These are phyloP conservation scores for Parnassius mnemosyne DNA, from an alignment of 2,888 invertebrate species.

Conservation along the genomic window DNA sequence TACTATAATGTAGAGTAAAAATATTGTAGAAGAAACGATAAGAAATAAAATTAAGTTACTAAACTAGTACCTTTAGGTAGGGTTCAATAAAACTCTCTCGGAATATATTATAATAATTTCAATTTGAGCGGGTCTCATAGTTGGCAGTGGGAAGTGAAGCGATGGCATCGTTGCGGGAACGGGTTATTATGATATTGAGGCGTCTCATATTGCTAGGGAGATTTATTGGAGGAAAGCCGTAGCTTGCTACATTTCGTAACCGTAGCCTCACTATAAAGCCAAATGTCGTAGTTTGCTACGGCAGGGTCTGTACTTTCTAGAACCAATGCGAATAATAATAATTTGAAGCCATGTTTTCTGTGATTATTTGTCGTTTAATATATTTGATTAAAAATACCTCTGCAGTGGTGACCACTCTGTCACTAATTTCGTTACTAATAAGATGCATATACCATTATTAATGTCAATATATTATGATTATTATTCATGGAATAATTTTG, in stretches of 20 bases:
- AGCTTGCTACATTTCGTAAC: constrained; percentile 16
- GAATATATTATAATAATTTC: constrained; percentile 43
- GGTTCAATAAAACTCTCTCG: constrained; percentile 22
- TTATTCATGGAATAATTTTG: too few relatives aligned
- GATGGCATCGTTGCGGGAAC: constrained; percentile 49
- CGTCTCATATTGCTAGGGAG: constrained; percentile 67
- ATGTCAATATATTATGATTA: background rate
- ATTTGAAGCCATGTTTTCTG: constrained; percentile 3
- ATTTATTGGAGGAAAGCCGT: constrained; percentile 59
- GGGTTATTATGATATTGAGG: constrained; percentile 70
- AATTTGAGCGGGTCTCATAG: constrained; percentile 44
- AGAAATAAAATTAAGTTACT: too few relatives aligned
- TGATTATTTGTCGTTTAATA: too few relatives aligned
- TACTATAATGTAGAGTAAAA: too few relatives aligned
- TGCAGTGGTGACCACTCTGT: too few relatives aligned
- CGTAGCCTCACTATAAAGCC: constrained; percentile 12
- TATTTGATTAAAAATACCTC: too few relatives aligned
- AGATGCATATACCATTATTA: too few relatives aligned
- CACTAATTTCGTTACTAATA: too few relatives aligned
- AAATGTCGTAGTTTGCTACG: constrained; percentile 17
- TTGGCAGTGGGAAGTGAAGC: constrained; percentile 32
- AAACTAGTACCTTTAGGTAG: constrained; percentile 12
- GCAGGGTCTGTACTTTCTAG: constrained; percentile 6
- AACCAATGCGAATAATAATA: constrained; percentile 16
- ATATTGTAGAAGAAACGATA: too few relatives aligned